Conservation (phyloP, 2,888 invertebrate species). For the Mythimna ferrago region DNA sequence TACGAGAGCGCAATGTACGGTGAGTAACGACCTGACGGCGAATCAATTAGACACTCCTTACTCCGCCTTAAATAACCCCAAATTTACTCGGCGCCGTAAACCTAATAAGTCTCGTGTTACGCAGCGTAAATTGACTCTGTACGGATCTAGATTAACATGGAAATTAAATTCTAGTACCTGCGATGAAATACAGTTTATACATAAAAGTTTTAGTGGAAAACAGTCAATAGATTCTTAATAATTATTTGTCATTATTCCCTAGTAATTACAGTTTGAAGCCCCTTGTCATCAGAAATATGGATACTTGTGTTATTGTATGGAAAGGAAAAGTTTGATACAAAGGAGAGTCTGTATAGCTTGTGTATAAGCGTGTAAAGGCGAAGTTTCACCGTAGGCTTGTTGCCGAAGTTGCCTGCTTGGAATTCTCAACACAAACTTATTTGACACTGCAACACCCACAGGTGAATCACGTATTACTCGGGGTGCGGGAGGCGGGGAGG, state of each 20-base stretch:
- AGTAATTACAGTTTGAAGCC: constrained; percentile 75
- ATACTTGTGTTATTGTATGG: constrained; percentile 6
- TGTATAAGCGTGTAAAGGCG: constrained; percentile 22
- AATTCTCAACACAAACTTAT: constrained; percentile 65
- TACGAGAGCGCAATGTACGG: constrained; percentile 66
- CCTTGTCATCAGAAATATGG: constrained; percentile 65
- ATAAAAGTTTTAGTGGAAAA: constrained; percentile 76
- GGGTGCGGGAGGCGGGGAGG: constrained; percentile 1
- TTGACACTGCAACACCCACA: constrained; percentile 67
- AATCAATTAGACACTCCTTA: constrained; percentile 50
- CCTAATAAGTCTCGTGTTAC: constrained; percentile 59
- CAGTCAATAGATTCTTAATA: constrained; percentile 84
- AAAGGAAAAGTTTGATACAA: constrained; percentile 23
- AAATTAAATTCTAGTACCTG: constrained; percentile 63
- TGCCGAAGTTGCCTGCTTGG: constrained; percentile 50
- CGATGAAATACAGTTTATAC: constrained; percentile 62
- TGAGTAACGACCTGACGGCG: constrained; percentile 39
- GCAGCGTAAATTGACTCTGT: constrained; percentile 60
- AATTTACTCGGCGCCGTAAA: constrained; percentile 55
- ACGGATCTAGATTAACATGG: constrained; percentile 59
- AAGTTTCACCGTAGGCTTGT: constrained; percentile 52
- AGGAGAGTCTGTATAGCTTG: constrained; percentile 21
- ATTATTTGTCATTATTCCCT: constrained; percentile 85
- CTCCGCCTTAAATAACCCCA: constrained; percentile 57
- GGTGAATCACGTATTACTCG: constrained; percentile 55